Percentiles rank a stretch among this genome's conserved stretches.
Evolutionary conservation across 2,797 vertebrate genomes (phyloP).

Genomic region (Tragelaphus oryx): DNA sequence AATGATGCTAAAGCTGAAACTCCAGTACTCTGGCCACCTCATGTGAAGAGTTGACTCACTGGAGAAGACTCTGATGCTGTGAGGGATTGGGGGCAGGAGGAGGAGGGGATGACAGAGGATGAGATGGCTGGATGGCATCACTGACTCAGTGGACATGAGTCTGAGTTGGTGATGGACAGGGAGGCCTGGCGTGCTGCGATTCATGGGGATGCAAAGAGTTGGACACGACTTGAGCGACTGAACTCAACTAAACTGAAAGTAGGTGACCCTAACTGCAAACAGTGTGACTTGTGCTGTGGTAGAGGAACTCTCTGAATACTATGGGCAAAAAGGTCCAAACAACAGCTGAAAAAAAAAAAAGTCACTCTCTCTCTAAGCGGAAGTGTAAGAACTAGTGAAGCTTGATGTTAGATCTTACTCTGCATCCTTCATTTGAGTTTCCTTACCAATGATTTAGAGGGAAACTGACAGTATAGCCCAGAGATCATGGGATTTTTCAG

Average conservation of each 20-base stretch:
- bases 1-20: too few species aligned
- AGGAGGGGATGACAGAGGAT: too few species aligned
- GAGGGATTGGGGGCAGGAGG: too few species aligned
- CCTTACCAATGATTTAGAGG: not conserved
- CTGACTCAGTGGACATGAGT: too few species aligned
- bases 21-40: too few species aligned
- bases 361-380: not conserved
- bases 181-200: too few species aligned
- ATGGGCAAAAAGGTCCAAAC: not conserved
- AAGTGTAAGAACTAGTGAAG: slow-evolving; percentile 8
- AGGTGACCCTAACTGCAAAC: not conserved
- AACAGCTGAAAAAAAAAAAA: not conserved
- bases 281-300: not conserved
- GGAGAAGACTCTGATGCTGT: too few species aligned
- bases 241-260: not conserved
- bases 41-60: too few species aligned
- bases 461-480: not conserved
- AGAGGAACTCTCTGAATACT: not conserved
- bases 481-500: not conserved
- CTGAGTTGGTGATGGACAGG: too few species aligned
- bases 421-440: not conserved
- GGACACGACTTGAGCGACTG: too few species aligned
- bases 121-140: too few species aligned
- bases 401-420: not conserved
- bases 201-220: too few species aligned